A percentile compares a stretch with the other conserved stretches of the same genome.
These are phyloP conservation scores for Ctenopoma kingsleyae DNA, from an alignment of 2,797 vertebrate genomes.

Conservation along the genomic window DNA sequence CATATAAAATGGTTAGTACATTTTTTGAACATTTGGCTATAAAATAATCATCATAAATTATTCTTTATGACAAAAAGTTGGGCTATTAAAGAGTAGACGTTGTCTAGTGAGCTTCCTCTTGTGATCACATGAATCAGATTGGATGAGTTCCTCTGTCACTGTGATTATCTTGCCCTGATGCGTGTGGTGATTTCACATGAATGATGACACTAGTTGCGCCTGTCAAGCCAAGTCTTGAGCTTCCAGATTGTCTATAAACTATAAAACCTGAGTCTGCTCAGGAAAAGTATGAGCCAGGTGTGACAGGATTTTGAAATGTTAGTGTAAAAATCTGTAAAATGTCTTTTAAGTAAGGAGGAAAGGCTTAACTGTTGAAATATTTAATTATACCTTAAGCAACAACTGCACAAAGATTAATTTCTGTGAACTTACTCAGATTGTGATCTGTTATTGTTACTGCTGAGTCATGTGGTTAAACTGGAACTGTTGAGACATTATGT, in stretches of 20 bases:
- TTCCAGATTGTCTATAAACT: background rate
- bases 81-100: too few species aligned
- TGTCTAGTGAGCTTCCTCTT: background rate
- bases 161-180: background rate
- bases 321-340: background rate
- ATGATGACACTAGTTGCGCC: background rate
- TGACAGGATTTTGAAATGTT: background rate
- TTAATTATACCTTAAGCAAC: background rate
- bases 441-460: background rate
- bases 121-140: background rate
- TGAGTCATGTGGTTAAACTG: constrained; percentile 19
- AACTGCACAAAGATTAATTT: background rate
- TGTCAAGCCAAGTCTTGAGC: background rate
- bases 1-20: background rate
- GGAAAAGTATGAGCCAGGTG: background rate
- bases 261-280: background rate
- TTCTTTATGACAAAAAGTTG: background rate
- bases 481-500: constrained; percentile 11
- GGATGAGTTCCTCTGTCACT: background rate
- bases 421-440: background rate
- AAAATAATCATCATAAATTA: background rate
- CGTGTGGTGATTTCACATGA: constrained; percentile 5
- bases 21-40: background rate
- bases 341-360: background rate
- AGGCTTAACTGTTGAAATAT: background rate